Percentiles rank a stretch among this genome's conserved stretches.
phyloP scores from a whole-genome alignment of 1,140 invertebrate species.

The Drosophila murphyi region DNA sequence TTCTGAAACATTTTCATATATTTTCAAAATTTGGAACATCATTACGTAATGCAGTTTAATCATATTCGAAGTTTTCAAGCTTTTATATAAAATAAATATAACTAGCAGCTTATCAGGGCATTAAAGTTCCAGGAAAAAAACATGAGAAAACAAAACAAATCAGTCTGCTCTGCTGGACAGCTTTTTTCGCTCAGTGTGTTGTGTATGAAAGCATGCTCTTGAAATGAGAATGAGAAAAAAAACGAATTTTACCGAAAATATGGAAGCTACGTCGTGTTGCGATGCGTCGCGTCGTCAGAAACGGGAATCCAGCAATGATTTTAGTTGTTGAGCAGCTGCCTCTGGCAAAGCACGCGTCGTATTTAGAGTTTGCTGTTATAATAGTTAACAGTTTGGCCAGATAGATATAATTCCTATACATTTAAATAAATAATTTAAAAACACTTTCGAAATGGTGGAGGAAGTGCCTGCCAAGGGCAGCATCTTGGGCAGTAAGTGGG shows the following conservation, averaged over 20 bases:
- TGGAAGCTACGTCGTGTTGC: conserved; percentile 37
- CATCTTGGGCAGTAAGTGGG: conserved; percentile 82
- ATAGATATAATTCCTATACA: neutral
- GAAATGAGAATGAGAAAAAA: conserved; percentile 13
- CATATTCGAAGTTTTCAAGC: too few relatives aligned
- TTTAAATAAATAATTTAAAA: conserved; percentile 14
- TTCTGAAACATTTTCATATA: too few relatives aligned
- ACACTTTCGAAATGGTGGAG: conserved; percentile 60
- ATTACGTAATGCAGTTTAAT: too few relatives aligned
- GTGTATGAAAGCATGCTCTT: conserved; percentile 17
- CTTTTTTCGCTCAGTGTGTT: neutral
- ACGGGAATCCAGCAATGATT: conserved; percentile 59
- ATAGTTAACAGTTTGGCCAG: neutral
- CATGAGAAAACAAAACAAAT: too few relatives aligned
- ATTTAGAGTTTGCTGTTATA: conserved; percentile 12
- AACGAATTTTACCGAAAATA: conserved; percentile 31
- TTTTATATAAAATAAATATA: too few relatives aligned
- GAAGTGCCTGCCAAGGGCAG: conserved; percentile 78
- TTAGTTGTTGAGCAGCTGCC: conserved; percentile 73
- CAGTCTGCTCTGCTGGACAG: too few relatives aligned
- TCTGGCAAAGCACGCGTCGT: conserved; percentile 57
- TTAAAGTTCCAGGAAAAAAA: too few relatives aligned
- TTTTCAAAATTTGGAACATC: too few relatives aligned
- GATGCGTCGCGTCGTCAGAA: conserved; percentile 30
- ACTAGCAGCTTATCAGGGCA: too few relatives aligned